These are phyloP conservation scores for Pegea sp. DNA, from an alignment of 23 tunicate species.

Conservation along the genomic window DNA sequence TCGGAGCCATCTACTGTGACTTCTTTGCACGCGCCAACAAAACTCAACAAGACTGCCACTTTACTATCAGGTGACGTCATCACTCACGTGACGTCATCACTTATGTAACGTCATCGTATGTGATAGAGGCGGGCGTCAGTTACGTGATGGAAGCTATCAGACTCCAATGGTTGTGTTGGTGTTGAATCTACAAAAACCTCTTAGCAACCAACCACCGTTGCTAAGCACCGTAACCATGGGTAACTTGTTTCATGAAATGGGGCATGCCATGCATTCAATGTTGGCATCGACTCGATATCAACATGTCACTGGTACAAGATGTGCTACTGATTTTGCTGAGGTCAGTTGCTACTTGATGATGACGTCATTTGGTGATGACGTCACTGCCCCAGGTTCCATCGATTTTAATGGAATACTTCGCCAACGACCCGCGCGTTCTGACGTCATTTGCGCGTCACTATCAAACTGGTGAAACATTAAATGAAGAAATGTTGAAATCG, in stretches of 20 bases:
- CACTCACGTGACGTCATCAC: not conserved
- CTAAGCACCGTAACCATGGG: slow-evolving; percentile 38
- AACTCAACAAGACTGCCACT: slow-evolving; percentile 92
- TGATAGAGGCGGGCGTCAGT: slow-evolving; percentile 39
- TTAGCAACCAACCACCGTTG: slow-evolving; percentile 22
- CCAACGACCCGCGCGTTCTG: slow-evolving; percentile 38
- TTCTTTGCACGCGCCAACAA: slow-evolving; percentile 61
- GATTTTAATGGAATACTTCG: slow-evolving; percentile 77
- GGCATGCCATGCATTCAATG: slow-evolving; percentile 98
- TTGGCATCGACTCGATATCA: slow-evolving; percentile 78
- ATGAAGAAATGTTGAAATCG: slow-evolving; percentile 16
- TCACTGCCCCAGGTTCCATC: slow-evolving; percentile 92
- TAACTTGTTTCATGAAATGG: slow-evolving; percentile 87
- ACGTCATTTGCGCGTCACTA: slow-evolving; percentile 66
- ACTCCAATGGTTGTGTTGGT: slow-evolving; percentile 58
- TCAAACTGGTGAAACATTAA: slow-evolving; percentile 47
- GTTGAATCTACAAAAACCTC: slow-evolving; percentile 36
- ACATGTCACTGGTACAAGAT: slow-evolving; percentile 84
- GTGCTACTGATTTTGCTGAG: slow-evolving; percentile 97
- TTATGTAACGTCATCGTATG: not conserved
- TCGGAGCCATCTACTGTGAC: slow-evolving; percentile 81
- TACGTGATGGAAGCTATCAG: slow-evolving; percentile 70
- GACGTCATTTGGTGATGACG: not conserved
- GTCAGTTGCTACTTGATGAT: slow-evolving; percentile 5
- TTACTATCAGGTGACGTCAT: slow-evolving; percentile 42